Conservation (phyloP, 2,888 invertebrate species). For the Andrena fulva region DNA sequence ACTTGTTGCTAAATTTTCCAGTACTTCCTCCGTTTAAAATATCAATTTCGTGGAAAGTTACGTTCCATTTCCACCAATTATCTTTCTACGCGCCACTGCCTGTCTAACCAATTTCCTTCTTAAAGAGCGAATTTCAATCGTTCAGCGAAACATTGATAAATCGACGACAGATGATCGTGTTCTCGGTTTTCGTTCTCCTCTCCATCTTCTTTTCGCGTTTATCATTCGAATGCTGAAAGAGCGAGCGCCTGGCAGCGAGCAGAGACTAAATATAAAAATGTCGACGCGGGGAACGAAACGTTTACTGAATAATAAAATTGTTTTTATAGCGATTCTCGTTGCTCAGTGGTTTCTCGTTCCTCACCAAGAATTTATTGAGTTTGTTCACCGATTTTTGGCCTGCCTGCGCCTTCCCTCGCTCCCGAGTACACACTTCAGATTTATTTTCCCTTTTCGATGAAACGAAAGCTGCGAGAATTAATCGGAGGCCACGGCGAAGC, state of each 20-base stretch:
- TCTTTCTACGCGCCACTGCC: background rate
- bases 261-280: slow-evolving; percentile 28
- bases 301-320: slow-evolving; percentile 5
- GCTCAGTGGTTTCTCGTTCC: background rate
- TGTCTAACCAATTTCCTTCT: background rate
- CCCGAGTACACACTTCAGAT: background rate
- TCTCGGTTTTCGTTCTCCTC: background rate
- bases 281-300: background rate
- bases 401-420: background rate
- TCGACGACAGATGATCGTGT: background rate
- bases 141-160: background rate
- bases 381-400: background rate
- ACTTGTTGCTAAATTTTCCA: background rate
- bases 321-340: background rate
- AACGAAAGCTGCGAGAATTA: background rate
- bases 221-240: background rate
- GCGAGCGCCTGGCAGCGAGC: background rate
- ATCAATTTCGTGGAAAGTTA: background rate
- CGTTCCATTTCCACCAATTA: too few relatives aligned
- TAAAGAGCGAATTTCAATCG: background rate
- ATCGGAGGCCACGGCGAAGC: background rate
- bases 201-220: background rate
- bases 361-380: background rate
- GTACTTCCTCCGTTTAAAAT: background rate
- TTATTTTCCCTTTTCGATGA: background rate